phyloP scores from a whole-genome alignment of 2,888 invertebrate species.

The Ophonus ardosiacus region DNA sequence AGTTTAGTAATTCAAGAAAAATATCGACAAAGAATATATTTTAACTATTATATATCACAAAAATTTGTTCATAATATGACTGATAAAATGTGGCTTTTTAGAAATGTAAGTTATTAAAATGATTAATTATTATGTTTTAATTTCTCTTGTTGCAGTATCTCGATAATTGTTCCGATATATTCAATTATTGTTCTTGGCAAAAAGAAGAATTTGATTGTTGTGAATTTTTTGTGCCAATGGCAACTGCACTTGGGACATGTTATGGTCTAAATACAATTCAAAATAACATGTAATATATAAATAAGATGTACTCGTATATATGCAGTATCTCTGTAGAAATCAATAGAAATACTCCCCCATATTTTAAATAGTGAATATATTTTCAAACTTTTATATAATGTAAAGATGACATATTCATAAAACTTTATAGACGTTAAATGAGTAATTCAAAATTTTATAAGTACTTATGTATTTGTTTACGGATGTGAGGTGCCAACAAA shows the following conservation, averaged over 20 bases:
- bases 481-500: no score
- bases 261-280: neutral
- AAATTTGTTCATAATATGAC: neutral
- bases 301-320: neutral
- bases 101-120: neutral
- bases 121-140: neutral
- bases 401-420: no score
- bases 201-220: neutral
- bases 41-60: neutral
- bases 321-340: no score
- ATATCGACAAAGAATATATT: neutral
- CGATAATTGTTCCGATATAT: neutral
- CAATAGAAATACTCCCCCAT: no score
- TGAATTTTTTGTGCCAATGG: neutral
- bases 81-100: neutral
- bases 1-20: neutral
- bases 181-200: neutral
- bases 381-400: no score
- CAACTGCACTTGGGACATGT: neutral
- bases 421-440: no score
- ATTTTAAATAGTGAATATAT: no score
- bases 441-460: no score
- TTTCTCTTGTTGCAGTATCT: neutral
- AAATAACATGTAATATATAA: neutral
- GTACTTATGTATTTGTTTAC: no score